A percentile compares a stretch with the other conserved stretches of the same genome.
These are phyloP conservation scores for Sturmia bella DNA, from an alignment of 2,888 invertebrate genomes.

Conservation along the genomic window DNA sequence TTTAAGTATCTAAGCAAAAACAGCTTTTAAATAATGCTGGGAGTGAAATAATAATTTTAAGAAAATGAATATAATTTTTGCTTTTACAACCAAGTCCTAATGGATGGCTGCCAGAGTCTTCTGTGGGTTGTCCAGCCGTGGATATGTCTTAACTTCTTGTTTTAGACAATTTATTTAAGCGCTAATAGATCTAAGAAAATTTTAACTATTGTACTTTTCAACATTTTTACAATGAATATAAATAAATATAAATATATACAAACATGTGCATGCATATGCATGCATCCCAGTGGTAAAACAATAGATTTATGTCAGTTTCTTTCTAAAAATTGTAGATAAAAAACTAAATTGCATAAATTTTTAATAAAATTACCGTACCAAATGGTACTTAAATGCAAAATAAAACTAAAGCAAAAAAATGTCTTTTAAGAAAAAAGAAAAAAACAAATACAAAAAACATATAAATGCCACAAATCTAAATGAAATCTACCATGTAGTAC, in stretches of 20 bases:
- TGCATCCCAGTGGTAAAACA: constrained; percentile 60
- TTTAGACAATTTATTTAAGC: no score
- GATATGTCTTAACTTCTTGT: no score
- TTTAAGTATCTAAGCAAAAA: no score
- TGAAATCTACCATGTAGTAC: constrained; percentile 62
- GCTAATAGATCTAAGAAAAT: no score
- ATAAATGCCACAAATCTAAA: constrained; percentile 70
- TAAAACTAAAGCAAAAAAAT: constrained; percentile 26
- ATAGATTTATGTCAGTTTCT: constrained; percentile 68
- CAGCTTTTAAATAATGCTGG: no score
- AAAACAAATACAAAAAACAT: not conserved
- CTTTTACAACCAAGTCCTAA: no score
- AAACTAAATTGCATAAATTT: constrained; percentile 76
- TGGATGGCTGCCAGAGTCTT: no score
- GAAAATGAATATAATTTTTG: no score
- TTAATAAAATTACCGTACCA: constrained; percentile 74
- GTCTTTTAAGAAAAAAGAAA: constrained; percentile 33
- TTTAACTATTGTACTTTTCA: no score
- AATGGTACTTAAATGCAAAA: constrained; percentile 52
- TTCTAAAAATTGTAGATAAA: constrained; percentile 65
- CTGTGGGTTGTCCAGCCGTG: no score
- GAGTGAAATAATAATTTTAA: no score
- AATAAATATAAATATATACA: not conserved
- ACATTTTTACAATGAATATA: no score
- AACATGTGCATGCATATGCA: not conserved